Evolutionary conservation across 2,888 invertebrate species (phyloP), one percentile per base, ranked within the genome.

Genomic region (Cephonodes hylas): DNA sequence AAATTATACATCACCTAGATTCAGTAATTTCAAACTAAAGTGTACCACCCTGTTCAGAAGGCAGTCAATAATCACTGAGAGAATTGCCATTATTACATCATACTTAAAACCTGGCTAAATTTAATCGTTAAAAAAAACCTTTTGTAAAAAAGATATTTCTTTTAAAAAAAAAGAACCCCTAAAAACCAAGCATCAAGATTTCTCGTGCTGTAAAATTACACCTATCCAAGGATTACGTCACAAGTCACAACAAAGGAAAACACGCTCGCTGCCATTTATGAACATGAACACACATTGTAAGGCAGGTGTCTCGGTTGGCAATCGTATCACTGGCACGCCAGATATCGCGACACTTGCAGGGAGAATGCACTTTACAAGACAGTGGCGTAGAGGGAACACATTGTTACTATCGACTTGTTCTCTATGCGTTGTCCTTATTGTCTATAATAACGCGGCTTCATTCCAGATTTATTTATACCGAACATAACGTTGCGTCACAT

Each of bases 281-380:
- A 15, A 7, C 31, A 31, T 38, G 20, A 8, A 22, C 15, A 46
- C 25, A 15, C 13, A 25, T 10, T 18, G 27, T 53, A 38, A 48
- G 38, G 27, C 20, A 53, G 13, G 48, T 42, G 38, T 48, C 15
- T 20, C 20, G 31, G 23, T 34, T 38, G 58, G 58, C 60, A 64
- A 53, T 64, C 58, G 62, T 64, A 62, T 59, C 58, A 62, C 48
- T 53, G 60, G 31, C 59, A 58, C 53, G 60, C 45, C 57, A 57
- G 31, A 22, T 56, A 57, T 20, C 38, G 38, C 23, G 53, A 18
- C 60, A 60, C 27, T 58, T 15, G 42, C 10, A n/a, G 38, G 8
- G 23, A 53, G 31, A 46, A 46, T 58, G 58, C 45, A 58, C 46
- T 58, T 58, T 46, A 58, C 38, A 61, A 61, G 46, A 61, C 42